phyloP scores from a whole-genome alignment of 2,797 vertebrate genomes.

The Sebastiscus albofasciatus region DNA sequence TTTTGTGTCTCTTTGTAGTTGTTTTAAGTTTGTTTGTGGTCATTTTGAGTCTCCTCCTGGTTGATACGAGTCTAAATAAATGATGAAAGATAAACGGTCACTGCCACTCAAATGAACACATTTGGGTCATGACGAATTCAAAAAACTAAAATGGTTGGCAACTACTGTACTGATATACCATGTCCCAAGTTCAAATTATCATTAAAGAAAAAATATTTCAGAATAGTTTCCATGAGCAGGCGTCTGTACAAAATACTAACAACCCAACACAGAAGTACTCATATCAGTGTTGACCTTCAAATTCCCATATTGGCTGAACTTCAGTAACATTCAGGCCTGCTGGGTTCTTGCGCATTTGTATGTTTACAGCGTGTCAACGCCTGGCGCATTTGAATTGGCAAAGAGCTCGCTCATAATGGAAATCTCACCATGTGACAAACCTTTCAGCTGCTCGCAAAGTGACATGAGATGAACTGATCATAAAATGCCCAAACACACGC shows the following conservation, averaged over 20 bases:
- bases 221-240: background rate
- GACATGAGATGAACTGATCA: conserved; percentile 20
- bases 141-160: background rate
- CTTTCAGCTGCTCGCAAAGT: conserved; percentile 26
- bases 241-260: background rate
- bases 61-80: too few species aligned
- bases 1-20: too few species aligned
- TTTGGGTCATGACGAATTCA: too few species aligned
- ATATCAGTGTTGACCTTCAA: conserved; percentile 1
- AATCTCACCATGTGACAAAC: conserved; percentile 27
- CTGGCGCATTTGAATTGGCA: conserved; percentile 42
- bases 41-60: too few species aligned
- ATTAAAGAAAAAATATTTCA: background rate
- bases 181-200: background rate
- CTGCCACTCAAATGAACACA: background rate
- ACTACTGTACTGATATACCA: too few species aligned
- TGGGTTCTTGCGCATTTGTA: background rate
- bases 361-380: conserved; percentile 48
- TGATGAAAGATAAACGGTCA: too few species aligned
- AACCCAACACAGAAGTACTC: background rate
- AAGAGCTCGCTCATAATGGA: conserved; percentile 23
- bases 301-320: background rate
- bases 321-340: background rate
- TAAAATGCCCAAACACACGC: conserved; percentile 13
- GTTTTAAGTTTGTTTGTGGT: too few species aligned